Evolutionary conservation across 2,888 invertebrate genomes (phyloP).

Genomic region (Hypolimnas misippus): DNA sequence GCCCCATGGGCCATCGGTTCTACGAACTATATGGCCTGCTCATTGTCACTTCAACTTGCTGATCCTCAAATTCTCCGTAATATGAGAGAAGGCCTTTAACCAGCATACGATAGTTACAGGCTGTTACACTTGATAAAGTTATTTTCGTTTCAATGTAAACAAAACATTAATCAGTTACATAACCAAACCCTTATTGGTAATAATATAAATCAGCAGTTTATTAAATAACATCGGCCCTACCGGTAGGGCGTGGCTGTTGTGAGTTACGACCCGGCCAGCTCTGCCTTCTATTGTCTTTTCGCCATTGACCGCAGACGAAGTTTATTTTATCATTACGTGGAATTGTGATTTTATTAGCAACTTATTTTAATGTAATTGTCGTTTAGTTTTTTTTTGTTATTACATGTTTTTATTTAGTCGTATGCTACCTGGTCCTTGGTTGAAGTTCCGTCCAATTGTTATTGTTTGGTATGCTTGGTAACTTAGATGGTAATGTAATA

Average conservation of each 20-base stretch:
- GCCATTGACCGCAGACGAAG: slow-evolving; percentile 38
- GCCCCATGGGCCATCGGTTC: too few relatives aligned
- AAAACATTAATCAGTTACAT: slow-evolving; percentile 4
- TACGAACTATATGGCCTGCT: too few relatives aligned
- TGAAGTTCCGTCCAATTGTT: too few relatives aligned
- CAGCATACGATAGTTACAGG: too few relatives aligned
- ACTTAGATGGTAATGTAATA: too few relatives aligned
- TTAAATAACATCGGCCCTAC: slow-evolving; percentile 20
- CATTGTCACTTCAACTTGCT: too few relatives aligned
- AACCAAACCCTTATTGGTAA: not conserved
- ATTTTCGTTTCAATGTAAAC: not conserved
- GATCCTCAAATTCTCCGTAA: too few relatives aligned
- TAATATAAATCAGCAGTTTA: slow-evolving; percentile 15
- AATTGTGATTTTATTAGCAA: slow-evolving; percentile 7
- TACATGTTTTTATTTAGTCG: not conserved
- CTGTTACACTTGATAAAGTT: too few relatives aligned
- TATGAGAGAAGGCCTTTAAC: too few relatives aligned
- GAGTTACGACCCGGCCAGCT: slow-evolving; percentile 33
- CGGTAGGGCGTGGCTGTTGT: slow-evolving; percentile 34
- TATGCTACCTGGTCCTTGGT: too few relatives aligned
- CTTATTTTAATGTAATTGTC: not conserved
- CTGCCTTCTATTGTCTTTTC: slow-evolving; percentile 32
- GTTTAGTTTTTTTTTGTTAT: too few relatives aligned
- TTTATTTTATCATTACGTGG: slow-evolving; percentile 22
- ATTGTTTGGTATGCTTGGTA: too few relatives aligned